Evolutionary conservation across 2,888 invertebrate genomes (phyloP), one percentile per base, ranked within the genome.

Genomic region (Panopea generosa): DNA sequence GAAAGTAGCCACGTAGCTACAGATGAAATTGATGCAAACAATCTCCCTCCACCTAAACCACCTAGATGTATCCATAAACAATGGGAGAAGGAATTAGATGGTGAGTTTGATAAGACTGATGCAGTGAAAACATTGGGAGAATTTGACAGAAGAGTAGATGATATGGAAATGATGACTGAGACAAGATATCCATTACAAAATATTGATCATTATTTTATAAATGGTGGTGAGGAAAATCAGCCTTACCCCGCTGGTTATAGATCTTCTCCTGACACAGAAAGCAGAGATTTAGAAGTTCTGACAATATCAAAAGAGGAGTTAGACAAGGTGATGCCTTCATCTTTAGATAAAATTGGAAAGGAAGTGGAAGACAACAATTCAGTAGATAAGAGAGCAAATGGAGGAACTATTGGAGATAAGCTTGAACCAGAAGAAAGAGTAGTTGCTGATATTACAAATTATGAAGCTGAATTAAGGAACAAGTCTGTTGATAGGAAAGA

Each of bases 21-120:
- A 7, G 55, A 55, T 55, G 52, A 53, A 52, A 11, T 33, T 33
- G 55, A 66, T 16, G 53, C 45, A 24, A 45, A 43, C 27, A 45
- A 50, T 11, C 52, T 43, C 18, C 57, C 57, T 16, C 70, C 63
- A 11, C 63, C 62, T 16, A 70, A 63, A 57, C 70, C 63, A 52
- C 68, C 68, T 18, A 50, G 68, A 52, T 68, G 59, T 52, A 68
- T 27, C 38, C 68, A 68, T 53, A 52, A 68, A 68, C 59, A 68
- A 20, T 59, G 59, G 59, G 68, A 60, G 33, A 59, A 43, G 16
- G n/a, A n/a, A n/a, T n/a, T n/a, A n/a, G 43, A 68, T 7, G 9
- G 38, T 22, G 20, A 38, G 18, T 16, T 16, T 6, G 16, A 20
- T 20, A 63, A 40, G 24, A 27, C 9, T 6, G 53, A 29, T 14